Base-by-base conservation (phyloP, 2,888 invertebrate species). In the Troides oblongomaculatus region DNA sequence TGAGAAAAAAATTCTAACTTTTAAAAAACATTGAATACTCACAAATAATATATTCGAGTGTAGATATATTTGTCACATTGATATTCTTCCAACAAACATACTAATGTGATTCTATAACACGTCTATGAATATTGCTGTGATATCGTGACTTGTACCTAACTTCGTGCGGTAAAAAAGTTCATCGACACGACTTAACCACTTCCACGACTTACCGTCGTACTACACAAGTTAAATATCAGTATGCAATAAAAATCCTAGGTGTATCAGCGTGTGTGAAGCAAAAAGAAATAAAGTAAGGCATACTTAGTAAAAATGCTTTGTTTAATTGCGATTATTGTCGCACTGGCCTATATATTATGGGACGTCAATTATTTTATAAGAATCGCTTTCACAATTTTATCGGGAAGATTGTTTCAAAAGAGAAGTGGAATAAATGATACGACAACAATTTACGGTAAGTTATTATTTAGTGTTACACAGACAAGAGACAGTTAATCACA, bases 361-460 rank as follows among this genome's bases (percentile, higher is more conserved):
- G 97, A 97, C 85, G 95, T 97, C 2, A 96, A 96, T 81, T 97
- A 97, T 78, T 97, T 97, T 78, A 81, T 97, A 39, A 93, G 97
- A 75, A 93, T 95, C 69, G 88, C 94, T n/a, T 94, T 95, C 74
- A 95, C 96, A 0, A 94, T 96, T n/a, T 93, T 93, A 23, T 92
- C 94, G 76, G 96, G 95, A 0, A 93, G 95, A 76, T 78, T 96
- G 56, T 95, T 96, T 73, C 94, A 95, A 81, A 94, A 94, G 81
- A 96, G 95, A 82, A 93, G 94, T 75, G 95, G 95, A 76, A 85
- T 96, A 67, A 94, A 95, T 75, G 96, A 97, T 59, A 93, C 94
- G 0, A 95, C 96, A 0, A 94, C 94, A 65, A 95, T 96, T 84
- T 96, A 96, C 77, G 96, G 96, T 96, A 92, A 94, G 93, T 73